Evolutionary conservation across 1,140 invertebrate species (phyloP).

Genomic region (Idris sp.): DNA sequence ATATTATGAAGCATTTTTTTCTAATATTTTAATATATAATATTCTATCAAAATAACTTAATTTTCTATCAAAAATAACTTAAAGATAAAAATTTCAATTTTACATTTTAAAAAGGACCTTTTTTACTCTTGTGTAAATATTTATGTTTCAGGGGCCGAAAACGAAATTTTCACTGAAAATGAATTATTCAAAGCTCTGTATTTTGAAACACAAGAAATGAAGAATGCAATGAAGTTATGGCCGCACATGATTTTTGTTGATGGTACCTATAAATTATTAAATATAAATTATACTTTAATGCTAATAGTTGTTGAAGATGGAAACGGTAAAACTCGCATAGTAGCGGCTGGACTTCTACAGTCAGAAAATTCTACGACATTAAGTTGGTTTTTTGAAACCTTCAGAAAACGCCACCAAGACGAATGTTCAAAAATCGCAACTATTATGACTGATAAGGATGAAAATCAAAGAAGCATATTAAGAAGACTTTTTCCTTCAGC

Average conservation of each 20-base stretch:
- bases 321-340: conserved; percentile 4
- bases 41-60: too few relatives aligned
- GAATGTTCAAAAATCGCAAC: neutral
- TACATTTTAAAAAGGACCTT: too few relatives aligned
- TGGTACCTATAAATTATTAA: conserved; percentile 11
- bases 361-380: conserved; percentile 1
- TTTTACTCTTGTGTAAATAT: too few relatives aligned
- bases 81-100: too few relatives aligned
- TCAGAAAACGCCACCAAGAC: conserved; percentile 6
- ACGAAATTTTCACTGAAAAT: conserved; percentile 1
- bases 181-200: conserved; percentile 4
- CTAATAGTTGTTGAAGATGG: conserved; percentile 13
- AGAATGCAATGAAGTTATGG: conserved; percentile 2
- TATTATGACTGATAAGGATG: conserved; percentile 30
- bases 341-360: conserved; percentile 6
- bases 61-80: too few relatives aligned
- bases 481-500: neutral
- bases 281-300: conserved; percentile 14
- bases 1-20: too few relatives aligned
- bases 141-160: conserved; percentile 1
- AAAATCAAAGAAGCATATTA: conserved; percentile 2
- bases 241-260: conserved; percentile 20
- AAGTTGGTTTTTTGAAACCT: conserved; percentile 23
- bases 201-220: conserved; percentile 9
- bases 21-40: too few relatives aligned